Evolutionary conservation across 2,113 vertebrate genomes (phyloP), one percentile per base, ranked within the genome.

Genomic region (Protobothrops flavoviridis): DNA sequence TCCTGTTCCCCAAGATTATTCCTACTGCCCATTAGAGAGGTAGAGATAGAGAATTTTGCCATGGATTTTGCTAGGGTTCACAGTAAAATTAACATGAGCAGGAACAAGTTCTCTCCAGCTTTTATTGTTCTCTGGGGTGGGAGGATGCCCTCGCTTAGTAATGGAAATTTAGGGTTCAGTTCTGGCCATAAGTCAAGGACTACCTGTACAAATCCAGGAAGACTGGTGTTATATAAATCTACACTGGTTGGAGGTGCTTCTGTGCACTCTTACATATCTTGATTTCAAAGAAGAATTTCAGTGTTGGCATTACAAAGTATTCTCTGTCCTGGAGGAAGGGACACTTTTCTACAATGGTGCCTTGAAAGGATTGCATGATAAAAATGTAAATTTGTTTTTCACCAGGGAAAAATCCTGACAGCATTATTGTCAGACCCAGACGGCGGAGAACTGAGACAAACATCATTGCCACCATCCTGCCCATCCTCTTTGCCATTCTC

Each of bases 401-500:
- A 61, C 3, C 95, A 98, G 98, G 89, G 20, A 4, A 0, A 59
- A 0, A n/a, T 0, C 0, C 0, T 6, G 1, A 9, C 33, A 88
- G 0, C 64, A 92, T 96, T 90, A 0, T 85, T 1, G 1, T 5
- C 1, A 0, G 0, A 29, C 61, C 7, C 11, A 0, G 64, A 1
- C 0, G 93, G 29, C 86, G 17, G 53, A 57, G 95, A 4, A 90
- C 93, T 0, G 93, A 94, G 53, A 97, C 97, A 95, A 96, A 97
- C 4, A 93, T 96, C 93, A 95, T 98, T 94, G 94, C 96, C 17
- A 3, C 96, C 93, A 93, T 98, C 85, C 95, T 97, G 85, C 97
- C 97, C 10, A 93, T 97, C 93, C 95, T 98, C 61, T 86, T 96
- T 0, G 96, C 97, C n/a, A 0, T 97, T 59, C 91, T 98, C n/a